Evolutionary conservation across 1,140 invertebrate species (phyloP), one percentile per base, ranked within the genome.

Genomic region (Anoplolepis gracilipes): DNA sequence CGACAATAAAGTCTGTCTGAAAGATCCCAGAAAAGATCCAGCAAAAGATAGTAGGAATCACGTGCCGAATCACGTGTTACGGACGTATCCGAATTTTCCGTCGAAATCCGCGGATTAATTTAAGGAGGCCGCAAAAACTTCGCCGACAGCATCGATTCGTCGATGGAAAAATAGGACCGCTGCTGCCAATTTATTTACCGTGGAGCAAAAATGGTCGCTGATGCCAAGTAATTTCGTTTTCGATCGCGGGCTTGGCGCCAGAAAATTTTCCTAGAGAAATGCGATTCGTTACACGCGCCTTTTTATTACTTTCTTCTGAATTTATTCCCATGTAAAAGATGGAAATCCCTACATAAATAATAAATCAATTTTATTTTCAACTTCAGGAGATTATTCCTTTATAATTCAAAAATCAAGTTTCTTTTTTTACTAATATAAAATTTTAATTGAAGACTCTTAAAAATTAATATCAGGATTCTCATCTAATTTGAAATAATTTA

Each of bases 81-180:
- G 25, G 53, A 81, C 84, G 55, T 75, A 70, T 82, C 62, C 84
- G 69, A 87, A 73, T 81, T 87, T 75, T 79, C 53, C 53, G 76
- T 4, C 28, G 28, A 49, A 49, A 86, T 28, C 30, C 10, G 53
- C 16, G 72, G 69, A 86, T 87, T 86, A 86, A 87, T 85, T 86
- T 72, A 57, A 53, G 30, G 28, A 72, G 65, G 28, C 22, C 16
- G 42, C 33, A 46, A 64, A 49, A 87, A 81, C 36, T 46, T 61
- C 62, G 19, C 25, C 53, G 55, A 62, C 33, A 67, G 55, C 55
- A 62, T 86, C 62, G 76, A 81, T 67, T 62, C 39, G 42, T 28
- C 11, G 25, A 65, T 33, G 22, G 2, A 22, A 69, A 22, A 49
- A 75, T 64, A n/a, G 19, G 39, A 55, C 25, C 19, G 0, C 22